Conservation (phyloP, 2,888 invertebrate genomes). For the Phorcus lineatus region DNA sequence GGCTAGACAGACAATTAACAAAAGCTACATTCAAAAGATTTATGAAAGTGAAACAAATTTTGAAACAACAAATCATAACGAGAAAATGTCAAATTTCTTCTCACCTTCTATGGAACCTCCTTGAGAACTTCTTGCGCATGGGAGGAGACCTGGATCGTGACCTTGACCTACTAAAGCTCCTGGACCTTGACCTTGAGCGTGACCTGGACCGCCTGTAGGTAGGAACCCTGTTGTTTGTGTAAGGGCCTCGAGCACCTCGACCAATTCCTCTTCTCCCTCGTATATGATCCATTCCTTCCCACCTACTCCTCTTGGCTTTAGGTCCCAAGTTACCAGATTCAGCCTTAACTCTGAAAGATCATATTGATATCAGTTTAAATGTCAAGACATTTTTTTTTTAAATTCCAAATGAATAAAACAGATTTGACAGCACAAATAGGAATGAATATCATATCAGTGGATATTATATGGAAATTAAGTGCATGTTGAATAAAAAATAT, state of each 20-base stretch:
- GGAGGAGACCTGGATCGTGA: conserved; percentile 52
- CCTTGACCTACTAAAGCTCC: conserved; percentile 45
- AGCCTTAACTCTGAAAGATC: background rate
- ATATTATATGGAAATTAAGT: no score
- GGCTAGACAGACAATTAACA: no score
- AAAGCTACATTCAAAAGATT: no score
- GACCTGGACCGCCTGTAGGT: conserved; percentile 52
- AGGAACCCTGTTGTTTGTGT: conserved; percentile 52
- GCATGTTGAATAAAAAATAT: no score
- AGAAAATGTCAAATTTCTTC: no score
- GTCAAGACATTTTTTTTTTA: no score
- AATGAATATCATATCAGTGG: no score
- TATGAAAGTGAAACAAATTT: no score
- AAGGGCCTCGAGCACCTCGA: conserved; percentile 22
- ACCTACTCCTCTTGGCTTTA: conserved; percentile 10
- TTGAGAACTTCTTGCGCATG: conserved; percentile 39
- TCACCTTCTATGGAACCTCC: conserved; percentile 31
- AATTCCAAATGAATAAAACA: no score
- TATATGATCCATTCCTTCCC: background rate
- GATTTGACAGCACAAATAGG: no score
- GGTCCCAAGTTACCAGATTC: background rate
- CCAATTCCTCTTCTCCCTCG: background rate
- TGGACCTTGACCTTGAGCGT: conserved; percentile 49
- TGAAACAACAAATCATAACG: no score
- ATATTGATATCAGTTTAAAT: background rate